Evolutionary conservation across 2,888 invertebrate genomes (phyloP).

Genomic region (Kuschelorhynchus macadamiae): DNA sequence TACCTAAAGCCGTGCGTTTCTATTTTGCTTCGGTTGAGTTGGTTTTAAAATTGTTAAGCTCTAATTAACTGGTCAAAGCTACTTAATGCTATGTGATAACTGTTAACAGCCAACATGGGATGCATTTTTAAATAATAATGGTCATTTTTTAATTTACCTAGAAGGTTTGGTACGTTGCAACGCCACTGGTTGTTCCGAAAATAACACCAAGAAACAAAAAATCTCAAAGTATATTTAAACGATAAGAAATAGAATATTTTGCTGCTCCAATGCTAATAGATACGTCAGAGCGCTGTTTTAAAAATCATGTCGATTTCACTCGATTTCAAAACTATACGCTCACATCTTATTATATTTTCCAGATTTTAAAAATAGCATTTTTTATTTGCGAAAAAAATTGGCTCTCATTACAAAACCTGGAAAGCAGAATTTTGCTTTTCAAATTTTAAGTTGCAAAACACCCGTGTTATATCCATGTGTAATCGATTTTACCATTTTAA

Average conservation of each 20-base stretch:
- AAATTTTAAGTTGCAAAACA: background rate
- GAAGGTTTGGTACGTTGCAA: too few species aligned
- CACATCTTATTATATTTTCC: constrained; percentile 4
- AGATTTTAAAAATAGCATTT: constrained; percentile 18
- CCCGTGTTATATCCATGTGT: background rate
- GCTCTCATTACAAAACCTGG: background rate
- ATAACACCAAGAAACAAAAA: constrained; percentile 41
- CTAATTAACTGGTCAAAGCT: too few species aligned
- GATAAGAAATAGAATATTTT: constrained; percentile 45
- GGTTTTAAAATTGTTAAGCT: too few species aligned
- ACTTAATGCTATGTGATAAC: too few species aligned
- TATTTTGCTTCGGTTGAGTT: too few species aligned
- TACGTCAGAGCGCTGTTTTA: constrained; percentile 36
- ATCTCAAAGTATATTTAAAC: constrained; percentile 44
- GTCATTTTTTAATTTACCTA: too few species aligned
- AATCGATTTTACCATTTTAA: background rate
- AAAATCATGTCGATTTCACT: constrained; percentile 31
- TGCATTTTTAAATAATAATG: too few species aligned
- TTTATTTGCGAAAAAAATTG: constrained; percentile 7
- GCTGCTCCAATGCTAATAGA: constrained; percentile 29
- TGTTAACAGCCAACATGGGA: too few species aligned
- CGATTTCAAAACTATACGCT: constrained; percentile 18
- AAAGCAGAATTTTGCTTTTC: background rate
- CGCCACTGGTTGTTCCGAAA: constrained; percentile 43
- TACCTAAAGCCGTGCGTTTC: too few species aligned